Percentiles rank a stretch among this genome's conserved stretches.
Conservation (phyloP, 2,113 vertebrate species). For the Epinephelus fuscoguttatus region DNA sequence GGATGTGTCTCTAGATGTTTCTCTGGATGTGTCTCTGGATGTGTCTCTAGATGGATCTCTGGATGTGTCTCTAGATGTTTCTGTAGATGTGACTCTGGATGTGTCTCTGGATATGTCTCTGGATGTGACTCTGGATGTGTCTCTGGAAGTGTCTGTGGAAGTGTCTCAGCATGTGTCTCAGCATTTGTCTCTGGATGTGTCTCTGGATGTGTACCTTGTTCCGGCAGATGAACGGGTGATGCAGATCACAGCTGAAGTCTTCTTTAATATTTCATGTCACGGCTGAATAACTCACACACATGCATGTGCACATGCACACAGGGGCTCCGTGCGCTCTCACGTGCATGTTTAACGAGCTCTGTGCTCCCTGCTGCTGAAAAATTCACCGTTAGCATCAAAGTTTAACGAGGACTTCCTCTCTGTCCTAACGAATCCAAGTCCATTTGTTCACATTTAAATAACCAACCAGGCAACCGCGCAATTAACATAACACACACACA, state of each 20-base stretch:
- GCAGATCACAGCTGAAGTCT: conserved; percentile 65
- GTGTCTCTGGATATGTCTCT: too few species aligned
- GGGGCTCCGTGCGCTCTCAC: background rate
- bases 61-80: too few species aligned
- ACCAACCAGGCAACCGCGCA: conserved; percentile 61
- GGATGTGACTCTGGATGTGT: too few species aligned
- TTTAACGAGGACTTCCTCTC: conserved; percentile 92
- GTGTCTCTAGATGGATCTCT: too few species aligned
- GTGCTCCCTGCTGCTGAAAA: conserved; percentile 90
- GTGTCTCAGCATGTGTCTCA: too few species aligned
- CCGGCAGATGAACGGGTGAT: conserved; percentile 50
- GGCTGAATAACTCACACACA: conserved; percentile 57
- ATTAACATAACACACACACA: conserved; percentile 87
- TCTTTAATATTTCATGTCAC: conserved; percentile 70
- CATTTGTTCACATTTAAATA: conserved; percentile 91
- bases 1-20: too few species aligned
- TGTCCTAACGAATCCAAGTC: conserved; percentile 95
- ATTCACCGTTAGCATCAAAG: conserved; percentile 95
- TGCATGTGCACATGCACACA: background rate
- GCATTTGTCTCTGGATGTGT: too few species aligned
- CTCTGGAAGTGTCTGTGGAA: too few species aligned
- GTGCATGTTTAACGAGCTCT: conserved; percentile 42
- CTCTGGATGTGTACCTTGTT: conserved; percentile 8
- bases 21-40: too few species aligned
- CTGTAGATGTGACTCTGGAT: too few species aligned